Evolutionary conservation across 2,113 vertebrate genomes (phyloP), one percentile per base, ranked within the genome.

Genomic region (Chloropsis hardwickii): DNA sequence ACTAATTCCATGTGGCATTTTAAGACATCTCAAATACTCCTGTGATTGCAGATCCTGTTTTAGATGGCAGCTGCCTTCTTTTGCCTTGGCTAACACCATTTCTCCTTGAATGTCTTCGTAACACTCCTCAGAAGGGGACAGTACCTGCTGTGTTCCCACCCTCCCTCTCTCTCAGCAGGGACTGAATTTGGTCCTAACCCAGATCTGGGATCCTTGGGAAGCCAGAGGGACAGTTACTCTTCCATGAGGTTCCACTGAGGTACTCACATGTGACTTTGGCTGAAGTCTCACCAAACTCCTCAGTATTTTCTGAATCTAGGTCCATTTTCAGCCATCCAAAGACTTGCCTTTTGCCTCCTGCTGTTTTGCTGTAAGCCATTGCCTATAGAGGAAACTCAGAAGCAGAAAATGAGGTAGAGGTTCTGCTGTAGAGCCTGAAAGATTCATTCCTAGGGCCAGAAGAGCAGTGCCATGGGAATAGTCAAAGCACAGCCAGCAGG

Each of bases 391-490:
- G 31, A 82, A 85, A 90, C 27, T 20, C 2, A 13, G 51, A 81
- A n/a, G 53, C 28, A 87, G 72, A 54, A 70, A 74, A 65, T 7
- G 8, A 70, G 39, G 35, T 3, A 4, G 42, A 70, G 31, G 7
- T 42, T 50, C 39, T 90, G 64, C 23, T 1, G 0, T 1, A 45
- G 56, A 70, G 33, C 29, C 42, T 56, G 54, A 1, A 2, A 73
- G 50, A 28, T 24, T 90, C 5, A 2, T 15, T 85, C 33, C 35
- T 3, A 0, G 14, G 9, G 5, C 16, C 5, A 7, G 39, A 15
- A 42, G 11, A 86, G 14, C 33, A 35, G 24, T 4, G 31, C 37
- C 16, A 14, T 2, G 4, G 40, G 27, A 80, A 28, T 14, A 82
- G 31, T 13, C 67, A 51, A 40, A 81, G 54, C 21, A 9, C 1